Base-by-base conservation (phyloP, 1,140 invertebrate species). In the Tyrophagus putrescentiae region DNA sequence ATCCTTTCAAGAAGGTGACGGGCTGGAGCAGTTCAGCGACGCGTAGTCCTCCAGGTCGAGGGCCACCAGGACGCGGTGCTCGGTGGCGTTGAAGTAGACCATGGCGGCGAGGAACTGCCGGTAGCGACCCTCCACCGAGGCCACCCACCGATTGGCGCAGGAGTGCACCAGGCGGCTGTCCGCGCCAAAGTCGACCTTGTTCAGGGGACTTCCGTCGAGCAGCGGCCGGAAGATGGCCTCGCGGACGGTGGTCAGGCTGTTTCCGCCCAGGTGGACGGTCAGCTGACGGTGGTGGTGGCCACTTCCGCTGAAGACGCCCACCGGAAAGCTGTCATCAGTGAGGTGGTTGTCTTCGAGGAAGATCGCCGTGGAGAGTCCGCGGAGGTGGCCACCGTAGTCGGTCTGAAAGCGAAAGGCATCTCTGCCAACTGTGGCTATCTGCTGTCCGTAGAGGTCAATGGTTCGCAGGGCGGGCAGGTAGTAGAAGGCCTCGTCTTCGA, bases 401-500 rank as follows among this genome's bases (percentile, higher is more conserved):
- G 13, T 21, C 18, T 48, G 7, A 48, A 48, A 48, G 23, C 7
- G 23, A 7, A 48, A 48, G 13, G 18, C 31, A 7, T 48, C 18
- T 18, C 31, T 18, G 7, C 7, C 18, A 7, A 48, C 13, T 9
- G 13, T 21, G 7, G 13, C 18, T 25, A 48, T 48, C 7, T 6
- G 9, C 7, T 48, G 45, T 7, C 31, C 21, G 18, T 48, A 48
- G 13, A 48, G 45, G 21, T 48, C 45, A 29, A 48, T 48, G 21
- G 45, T 48, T 29, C 7, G 23, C 31, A 48, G 45, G 31, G 13
- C 31, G 9, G 45, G 45, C 21, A 48, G 7, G 18, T 48, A 48
- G 31, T 48, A 48, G 45, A 48, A 48, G 7, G 45, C 45, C 31
- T 48, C 45, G 9, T 18, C 31, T 7, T 48, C 45, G 45, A 48